Percentiles rank a stretch among this genome's conserved stretches.
phyloP scores from a whole-genome alignment of 2,888 invertebrate genomes.

The Cataglyphis albicans region DNA sequence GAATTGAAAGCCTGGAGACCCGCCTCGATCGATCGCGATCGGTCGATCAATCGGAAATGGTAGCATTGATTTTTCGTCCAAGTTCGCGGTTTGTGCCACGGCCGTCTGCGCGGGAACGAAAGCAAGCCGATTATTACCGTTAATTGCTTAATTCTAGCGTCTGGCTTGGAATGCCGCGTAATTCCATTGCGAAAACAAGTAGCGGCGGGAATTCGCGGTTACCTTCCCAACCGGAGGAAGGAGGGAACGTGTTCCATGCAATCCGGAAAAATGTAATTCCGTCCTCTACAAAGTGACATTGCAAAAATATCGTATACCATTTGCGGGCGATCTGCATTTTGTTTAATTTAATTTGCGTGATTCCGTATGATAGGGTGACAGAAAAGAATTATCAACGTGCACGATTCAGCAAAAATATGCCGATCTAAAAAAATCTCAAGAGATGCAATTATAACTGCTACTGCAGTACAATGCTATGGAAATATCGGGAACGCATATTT shows the following conservation, averaged over 20 bases:
- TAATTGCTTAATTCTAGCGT: constrained; percentile 69
- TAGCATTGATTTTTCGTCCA: constrained; percentile 64
- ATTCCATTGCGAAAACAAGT: constrained; percentile 76
- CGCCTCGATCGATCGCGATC: constrained; percentile 31
- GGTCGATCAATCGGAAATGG: constrained; percentile 48
- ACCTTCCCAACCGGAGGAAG: constrained; percentile 42
- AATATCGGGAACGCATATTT: neutral
- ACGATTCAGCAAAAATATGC: neutral
- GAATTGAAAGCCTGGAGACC: constrained; percentile 27
- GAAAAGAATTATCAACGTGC: neutral
- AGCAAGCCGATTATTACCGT: constrained; percentile 71
- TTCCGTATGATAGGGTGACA: neutral
- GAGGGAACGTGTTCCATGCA: constrained; percentile 11
- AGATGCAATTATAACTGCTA: neutral
- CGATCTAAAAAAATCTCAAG: constrained; percentile 4
- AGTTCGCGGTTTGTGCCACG: constrained; percentile 62
- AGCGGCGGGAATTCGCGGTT: constrained; percentile 54
- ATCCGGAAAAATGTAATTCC: constrained; percentile 43
- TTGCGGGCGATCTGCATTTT: constrained; percentile 20
- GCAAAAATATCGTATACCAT: constrained; percentile 20
- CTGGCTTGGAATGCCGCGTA: constrained; percentile 66
- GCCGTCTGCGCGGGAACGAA: constrained; percentile 65
- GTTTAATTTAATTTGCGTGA: constrained; percentile 28
- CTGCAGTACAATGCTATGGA: neutral
- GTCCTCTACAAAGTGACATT: neutral